Evolutionary conservation across 2,113 vertebrate genomes (phyloP).

Genomic region (Psammodynastes pulverulentus): DNA sequence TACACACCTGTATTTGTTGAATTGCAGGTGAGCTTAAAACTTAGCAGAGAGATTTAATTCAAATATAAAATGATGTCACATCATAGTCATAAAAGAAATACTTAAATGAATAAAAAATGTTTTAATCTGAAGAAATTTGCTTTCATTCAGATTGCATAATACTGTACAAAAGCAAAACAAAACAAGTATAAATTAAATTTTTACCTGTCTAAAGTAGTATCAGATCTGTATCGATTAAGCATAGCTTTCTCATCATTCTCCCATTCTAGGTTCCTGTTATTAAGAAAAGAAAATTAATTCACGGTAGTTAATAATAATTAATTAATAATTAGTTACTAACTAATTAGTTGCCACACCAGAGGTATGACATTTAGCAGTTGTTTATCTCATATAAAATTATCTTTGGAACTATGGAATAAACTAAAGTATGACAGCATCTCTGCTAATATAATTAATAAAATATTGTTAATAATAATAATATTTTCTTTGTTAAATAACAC

Average conservation of each 20-base stretch:
- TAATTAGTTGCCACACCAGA: not conserved
- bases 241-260: constrained; percentile 60
- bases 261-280: constrained; percentile 50
- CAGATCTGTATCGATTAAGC: constrained; percentile 70
- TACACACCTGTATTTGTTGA: not conserved
- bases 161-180: not conserved
- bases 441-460: not conserved
- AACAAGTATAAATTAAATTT: not conserved
- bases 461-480: not conserved
- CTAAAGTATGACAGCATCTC: not conserved
- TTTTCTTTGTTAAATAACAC: not conserved
- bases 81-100: not conserved
- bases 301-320: not conserved
- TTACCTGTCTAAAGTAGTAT: constrained; percentile 74
- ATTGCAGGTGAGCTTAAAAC: not conserved
- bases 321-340: not conserved
- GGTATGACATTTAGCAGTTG: not conserved
- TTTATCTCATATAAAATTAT: not conserved
- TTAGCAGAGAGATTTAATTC: not conserved
- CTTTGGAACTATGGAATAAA: not conserved
- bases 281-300: constrained; percentile 39
- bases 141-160: not conserved
- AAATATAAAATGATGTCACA: not conserved
- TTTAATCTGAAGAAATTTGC: not conserved
- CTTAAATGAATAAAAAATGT: not conserved